Base-by-base conservation (phyloP, 2,888 invertebrate species). In the Apomyelois bistriatella region DNA sequence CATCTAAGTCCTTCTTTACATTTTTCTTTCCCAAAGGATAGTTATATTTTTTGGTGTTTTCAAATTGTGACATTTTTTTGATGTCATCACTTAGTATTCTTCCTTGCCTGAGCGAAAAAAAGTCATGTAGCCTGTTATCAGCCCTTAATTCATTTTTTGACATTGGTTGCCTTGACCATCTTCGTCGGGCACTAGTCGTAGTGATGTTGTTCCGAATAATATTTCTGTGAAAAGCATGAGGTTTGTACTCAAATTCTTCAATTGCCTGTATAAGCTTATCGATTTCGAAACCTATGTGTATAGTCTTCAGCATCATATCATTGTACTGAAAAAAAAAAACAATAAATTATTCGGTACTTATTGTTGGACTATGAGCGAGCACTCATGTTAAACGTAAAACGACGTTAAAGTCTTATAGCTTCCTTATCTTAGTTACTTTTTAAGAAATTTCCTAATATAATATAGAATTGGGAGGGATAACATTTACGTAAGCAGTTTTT, bases 211-310 rank as follows among this genome's bases (percentile, higher is more conserved):
- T 49, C 2, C 30, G 17, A 28, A 22, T 37, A 2, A 28, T 40
- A 9, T 13, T 9, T 22, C 13, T 10, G 1, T 8, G 8, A 13
- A 28, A 49, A 8, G 32, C 3, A 54, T 53, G 9, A 3, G 32
- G 32, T 1, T 16, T 1, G 28, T 16, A 10, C 9, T 61, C 60
- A 6, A 46, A 48, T 47, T 48, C 50, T 13, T 63, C 58, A 16
- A 62, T 48, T 13, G 55, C 53, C 3, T 58, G 30, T 16, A 64
- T 28, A 13, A 59, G 12, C 9, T 64, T 56, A n/a, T 64, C 61
- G 6, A 64, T 54, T 3, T 58, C 54, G 15, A 57, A 6, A n/a
- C 12, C 6, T 5, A 60, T 5, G 32, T 58, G 48, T 35, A 53
- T 46, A 12, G 41, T 15, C 49, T 56, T 51, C n/a, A 43, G 0